Base-by-base conservation (phyloP, 2,113 vertebrate genomes). In the Brachypodius melanocephalos region DNA sequence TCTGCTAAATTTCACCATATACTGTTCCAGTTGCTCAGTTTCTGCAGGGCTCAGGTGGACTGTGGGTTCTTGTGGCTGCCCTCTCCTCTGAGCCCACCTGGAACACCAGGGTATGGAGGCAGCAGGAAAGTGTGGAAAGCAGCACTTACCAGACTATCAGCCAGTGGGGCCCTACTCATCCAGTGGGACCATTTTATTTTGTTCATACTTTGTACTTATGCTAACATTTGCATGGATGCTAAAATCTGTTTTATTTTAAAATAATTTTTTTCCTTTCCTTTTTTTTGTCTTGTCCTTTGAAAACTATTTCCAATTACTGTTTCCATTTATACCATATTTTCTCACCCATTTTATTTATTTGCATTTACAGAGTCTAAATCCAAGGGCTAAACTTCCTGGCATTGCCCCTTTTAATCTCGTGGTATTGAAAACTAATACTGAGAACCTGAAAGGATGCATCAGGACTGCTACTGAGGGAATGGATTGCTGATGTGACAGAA, bases 401-500 rank as follows among this genome's bases (percentile, higher is more conserved):
- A 29, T 63, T 63, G 14, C 6, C 49, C 34, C 22, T 12, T 67
- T 88, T 85, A 57, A 22, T 85, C 58, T 91, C 46, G 15, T 55
- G 28, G 12, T 57, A 29, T 63, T 69, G 55, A 88, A 94, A 91
- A 94, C 59, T 52, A 82, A 65, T 38, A 24, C 29, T 17, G 48
- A 63, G 55, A 71, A 88, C 24, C 46, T 77, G 82, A 91, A 90
- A 80, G 34, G 34, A 88, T 77, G 42, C 46, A 58, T 74, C 67
- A 77, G 52, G 45, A 54, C 67, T 83, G 55, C 68, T 88, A 11
- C 67, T 77, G 88, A 83, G 87, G 51, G 55, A 94, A 79, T 32
- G 38, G 82, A 93, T 85, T 97, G 94, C 88, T 96, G 94, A 93
- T 90, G 85, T 90, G 87, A 91, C 82, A 96, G 91, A 96, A 94